A percentile compares a stretch with the other conserved stretches of the same genome.
Conservation (phyloP, 2,113 vertebrate genomes). For the Perccottus glenii region DNA sequence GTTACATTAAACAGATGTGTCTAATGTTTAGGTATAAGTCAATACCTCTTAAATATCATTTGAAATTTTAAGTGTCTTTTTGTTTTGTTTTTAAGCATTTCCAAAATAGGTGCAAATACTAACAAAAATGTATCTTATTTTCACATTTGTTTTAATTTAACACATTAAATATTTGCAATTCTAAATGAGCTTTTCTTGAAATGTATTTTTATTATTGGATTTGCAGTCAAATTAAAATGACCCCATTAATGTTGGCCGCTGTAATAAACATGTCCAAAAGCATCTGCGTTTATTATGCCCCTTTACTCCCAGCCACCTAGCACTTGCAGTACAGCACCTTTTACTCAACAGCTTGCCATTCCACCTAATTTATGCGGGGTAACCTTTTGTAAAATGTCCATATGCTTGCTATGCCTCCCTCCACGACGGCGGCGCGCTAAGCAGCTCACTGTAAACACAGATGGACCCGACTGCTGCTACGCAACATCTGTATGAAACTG, state of each 20-base stretch:
- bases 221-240: neutral
- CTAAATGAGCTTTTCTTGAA: neutral
- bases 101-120: neutral
- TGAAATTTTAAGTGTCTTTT: neutral
- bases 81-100: neutral
- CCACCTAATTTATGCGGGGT: conserved; percentile 68
- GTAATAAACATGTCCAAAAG: conserved; percentile 21
- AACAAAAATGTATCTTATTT: neutral
- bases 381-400: conserved; percentile 78
- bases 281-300: conserved; percentile 55
- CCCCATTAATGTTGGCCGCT: neutral
- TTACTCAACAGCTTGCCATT: conserved; percentile 69
- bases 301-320: conserved; percentile 30
- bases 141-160: neutral
- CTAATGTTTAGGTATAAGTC: too few relatives aligned
- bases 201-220: neutral
- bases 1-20: neutral
- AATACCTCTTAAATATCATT: neutral
- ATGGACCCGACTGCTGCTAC: conserved; percentile 67
- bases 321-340: conserved; percentile 46
- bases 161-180: neutral
- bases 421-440: conserved; percentile 55
- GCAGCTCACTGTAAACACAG: conserved; percentile 72
- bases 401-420: conserved; percentile 68
- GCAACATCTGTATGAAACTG: conserved; percentile 70